Conservation (phyloP, 2,888 invertebrate species). For the Drosophila paucipuncta region DNA sequence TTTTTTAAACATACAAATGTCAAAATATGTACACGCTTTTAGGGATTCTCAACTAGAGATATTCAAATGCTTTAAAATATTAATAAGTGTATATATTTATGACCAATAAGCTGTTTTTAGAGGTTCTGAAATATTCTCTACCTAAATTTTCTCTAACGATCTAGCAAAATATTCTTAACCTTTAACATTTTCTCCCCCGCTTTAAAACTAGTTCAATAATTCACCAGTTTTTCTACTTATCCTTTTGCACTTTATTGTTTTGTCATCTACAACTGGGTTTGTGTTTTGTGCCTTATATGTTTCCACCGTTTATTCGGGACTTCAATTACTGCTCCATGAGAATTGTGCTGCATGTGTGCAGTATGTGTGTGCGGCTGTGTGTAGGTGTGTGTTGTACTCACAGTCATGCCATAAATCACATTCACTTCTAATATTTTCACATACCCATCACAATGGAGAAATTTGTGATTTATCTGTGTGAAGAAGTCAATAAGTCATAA, state of each 20-base stretch:
- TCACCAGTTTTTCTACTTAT: not conserved
- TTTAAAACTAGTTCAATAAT: not conserved
- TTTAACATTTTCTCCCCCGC: not conserved
- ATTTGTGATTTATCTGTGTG: slow-evolving; percentile 81
- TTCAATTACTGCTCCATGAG: slow-evolving; percentile 39
- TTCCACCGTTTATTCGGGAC: slow-evolving; percentile 8
- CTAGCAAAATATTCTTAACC: not conserved
- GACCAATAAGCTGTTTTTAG: not conserved
- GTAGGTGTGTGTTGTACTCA: slow-evolving; percentile 18
- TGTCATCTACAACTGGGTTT: slow-evolving; percentile 3
- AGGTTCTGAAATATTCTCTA: no score
- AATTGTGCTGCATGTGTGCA: slow-evolving; percentile 30
- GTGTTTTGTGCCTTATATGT: slow-evolving; percentile 1
- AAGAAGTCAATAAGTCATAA: slow-evolving; percentile 82
- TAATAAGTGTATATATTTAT: not conserved
- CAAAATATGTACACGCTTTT: not conserved
- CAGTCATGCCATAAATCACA: slow-evolving; percentile 74
- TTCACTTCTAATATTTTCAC: slow-evolving; percentile 80
- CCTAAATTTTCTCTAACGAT: not conserved
- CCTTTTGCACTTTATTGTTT: not conserved
- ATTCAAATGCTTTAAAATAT: not conserved
- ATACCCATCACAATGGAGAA: slow-evolving; percentile 79
- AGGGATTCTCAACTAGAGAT: not conserved
- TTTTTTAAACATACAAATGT: no score
- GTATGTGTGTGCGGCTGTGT: slow-evolving; percentile 8